Percentiles rank a stretch among this genome's conserved stretches.
Evolutionary conservation across 92 coral and sea anemone species (phyloP).

Genomic region (Porites rus): DNA sequence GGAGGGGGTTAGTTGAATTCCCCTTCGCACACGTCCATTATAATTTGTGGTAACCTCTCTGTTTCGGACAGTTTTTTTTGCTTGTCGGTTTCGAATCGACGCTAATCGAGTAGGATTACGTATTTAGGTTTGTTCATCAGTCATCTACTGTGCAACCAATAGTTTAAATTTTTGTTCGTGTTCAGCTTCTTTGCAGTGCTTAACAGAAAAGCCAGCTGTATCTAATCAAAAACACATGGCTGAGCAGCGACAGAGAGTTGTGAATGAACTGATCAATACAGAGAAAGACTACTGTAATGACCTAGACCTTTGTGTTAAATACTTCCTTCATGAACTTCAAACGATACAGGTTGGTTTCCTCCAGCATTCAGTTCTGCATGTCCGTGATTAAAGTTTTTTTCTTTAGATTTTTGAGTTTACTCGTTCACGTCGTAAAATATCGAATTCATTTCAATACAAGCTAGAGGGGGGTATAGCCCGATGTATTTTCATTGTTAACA

Average conservation of each 20-base stretch:
- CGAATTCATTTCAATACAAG: too few species aligned
- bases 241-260: slow-evolving; percentile 88
- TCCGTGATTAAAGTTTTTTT: background rate
- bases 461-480: too few species aligned
- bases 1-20: too few species aligned
- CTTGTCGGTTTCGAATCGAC: too few species aligned
- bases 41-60: too few species aligned
- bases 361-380: background rate
- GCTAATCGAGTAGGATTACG: too few species aligned
- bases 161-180: background rate
- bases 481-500: too few species aligned
- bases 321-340: slow-evolving; percentile 83
- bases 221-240: slow-evolving; percentile 85
- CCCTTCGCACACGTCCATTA: too few species aligned
- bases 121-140: too few species aligned
- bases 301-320: slow-evolving; percentile 85
- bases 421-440: too few species aligned
- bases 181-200: slow-evolving; percentile 70
- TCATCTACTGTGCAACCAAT: too few species aligned
- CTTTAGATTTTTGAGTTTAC: background rate
- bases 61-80: too few species aligned
- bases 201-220: slow-evolving; percentile 72
- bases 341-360: slow-evolving; percentile 66
- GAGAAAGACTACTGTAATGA: slow-evolving; percentile 86
- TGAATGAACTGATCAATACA: slow-evolving; percentile 85